Evolutionary conservation across 2,113 vertebrate species (phyloP).

Genomic region (Pantherophis guttatus): DNA sequence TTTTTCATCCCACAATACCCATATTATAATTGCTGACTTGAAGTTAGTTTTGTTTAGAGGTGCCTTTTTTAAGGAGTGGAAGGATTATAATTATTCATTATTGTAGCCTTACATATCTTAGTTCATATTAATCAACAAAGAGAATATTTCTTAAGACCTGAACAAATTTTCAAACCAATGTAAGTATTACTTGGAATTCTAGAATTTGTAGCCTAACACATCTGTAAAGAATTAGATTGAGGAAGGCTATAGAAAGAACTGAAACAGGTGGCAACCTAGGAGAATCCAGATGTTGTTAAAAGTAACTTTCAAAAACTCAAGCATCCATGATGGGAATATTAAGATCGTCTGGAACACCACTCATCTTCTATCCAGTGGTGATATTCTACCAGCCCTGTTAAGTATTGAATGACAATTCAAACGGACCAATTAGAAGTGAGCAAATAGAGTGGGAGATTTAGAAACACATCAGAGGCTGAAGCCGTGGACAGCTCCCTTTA

Average conservation of each 20-base stretch:
- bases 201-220: not conserved
- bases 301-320: not conserved
- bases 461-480: too few relatives aligned
- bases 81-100: not conserved
- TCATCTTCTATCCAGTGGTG: not conserved
- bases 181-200: not conserved
- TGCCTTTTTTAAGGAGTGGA: not conserved
- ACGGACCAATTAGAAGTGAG: too few relatives aligned
- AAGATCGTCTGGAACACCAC: not conserved
- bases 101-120: not conserved
- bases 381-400: too few relatives aligned
- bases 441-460: too few relatives aligned
- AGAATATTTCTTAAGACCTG: too few relatives aligned
- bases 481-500: too few relatives aligned
- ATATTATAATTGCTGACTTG: not conserved
- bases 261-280: not conserved
- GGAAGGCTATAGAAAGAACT: not conserved
- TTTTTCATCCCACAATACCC: not conserved
- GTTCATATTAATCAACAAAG: not conserved
- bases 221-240: not conserved
- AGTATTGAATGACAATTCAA: too few relatives aligned
- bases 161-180: not conserved
- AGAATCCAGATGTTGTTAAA: not conserved
- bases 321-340: not conserved
- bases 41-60: not conserved